Conservation (phyloP, 2,888 invertebrate genomes). For the Serripes groenlandicus region DNA sequence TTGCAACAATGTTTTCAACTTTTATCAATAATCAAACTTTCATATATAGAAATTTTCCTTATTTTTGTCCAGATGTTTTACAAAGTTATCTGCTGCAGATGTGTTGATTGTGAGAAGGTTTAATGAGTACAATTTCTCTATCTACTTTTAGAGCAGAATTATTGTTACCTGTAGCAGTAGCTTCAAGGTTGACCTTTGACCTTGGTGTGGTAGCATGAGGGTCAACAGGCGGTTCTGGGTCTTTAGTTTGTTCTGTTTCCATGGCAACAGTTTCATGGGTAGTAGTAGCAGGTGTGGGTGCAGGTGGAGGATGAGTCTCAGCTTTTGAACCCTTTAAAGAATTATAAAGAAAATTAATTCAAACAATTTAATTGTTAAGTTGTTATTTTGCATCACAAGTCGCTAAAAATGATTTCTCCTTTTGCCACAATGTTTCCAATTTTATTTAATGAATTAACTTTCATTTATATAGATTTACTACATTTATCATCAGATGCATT, state of each 20-base stretch:
- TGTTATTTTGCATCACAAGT: neutral
- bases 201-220: conserved; percentile 68
- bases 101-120: too few relatives aligned
- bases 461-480: too few relatives aligned
- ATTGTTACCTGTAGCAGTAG: conserved; percentile 79
- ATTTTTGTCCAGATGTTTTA: too few relatives aligned
- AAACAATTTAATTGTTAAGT: neutral
- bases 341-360: neutral
- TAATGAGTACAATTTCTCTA: too few relatives aligned
- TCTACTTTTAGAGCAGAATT: too few relatives aligned
- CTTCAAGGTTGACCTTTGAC: conserved; percentile 74
- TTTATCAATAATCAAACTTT: too few relatives aligned
- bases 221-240: conserved; percentile 63
- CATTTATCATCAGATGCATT: too few relatives aligned
- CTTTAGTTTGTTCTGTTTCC: conserved; percentile 53
- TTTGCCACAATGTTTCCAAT: conserved; percentile 1
- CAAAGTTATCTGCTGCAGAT: too few relatives aligned
- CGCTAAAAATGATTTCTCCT: neutral
- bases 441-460: neutral
- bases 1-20: too few relatives aligned
- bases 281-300: conserved; percentile 51
- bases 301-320: conserved; percentile 47
- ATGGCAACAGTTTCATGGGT: conserved; percentile 37
- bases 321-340: conserved; percentile 14
- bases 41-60: too few relatives aligned